Evolutionary conservation across 2,113 vertebrate species (phyloP).

Genomic region (Leptosomus discolor): DNA sequence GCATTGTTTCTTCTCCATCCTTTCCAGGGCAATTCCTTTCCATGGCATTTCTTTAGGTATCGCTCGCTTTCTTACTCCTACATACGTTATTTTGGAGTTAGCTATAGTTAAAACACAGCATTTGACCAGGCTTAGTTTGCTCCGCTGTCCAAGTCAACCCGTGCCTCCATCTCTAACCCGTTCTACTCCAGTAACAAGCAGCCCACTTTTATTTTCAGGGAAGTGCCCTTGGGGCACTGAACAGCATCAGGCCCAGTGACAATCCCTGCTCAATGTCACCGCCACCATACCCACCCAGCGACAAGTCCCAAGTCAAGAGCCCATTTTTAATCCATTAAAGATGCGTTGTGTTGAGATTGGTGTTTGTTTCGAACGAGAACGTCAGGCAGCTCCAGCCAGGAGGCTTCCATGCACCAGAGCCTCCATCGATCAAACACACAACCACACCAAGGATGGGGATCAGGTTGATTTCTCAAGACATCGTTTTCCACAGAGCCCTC

Average conservation of each 20-base stretch:
- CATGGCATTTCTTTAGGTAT: not conserved
- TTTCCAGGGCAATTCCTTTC: not conserved
- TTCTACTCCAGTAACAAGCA: no score
- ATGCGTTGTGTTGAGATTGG: accelerated
- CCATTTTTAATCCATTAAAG: not conserved
- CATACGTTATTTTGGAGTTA: not conserved
- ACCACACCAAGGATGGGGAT: no score
- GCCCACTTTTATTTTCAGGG: not conserved
- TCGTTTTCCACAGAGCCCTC: not conserved
- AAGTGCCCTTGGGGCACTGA: not conserved
- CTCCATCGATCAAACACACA: not conserved
- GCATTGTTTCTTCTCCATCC: not conserved
- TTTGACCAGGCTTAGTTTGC: not conserved
- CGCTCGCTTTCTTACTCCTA: no score
- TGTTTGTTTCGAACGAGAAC: not conserved
- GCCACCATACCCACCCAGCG: no score
- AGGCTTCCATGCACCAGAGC: not conserved
- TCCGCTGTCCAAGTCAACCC: not conserved
- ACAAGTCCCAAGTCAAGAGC: not conserved
- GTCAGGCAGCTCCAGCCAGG: not conserved
- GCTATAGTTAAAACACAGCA: accelerated
- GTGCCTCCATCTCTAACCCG: not conserved
- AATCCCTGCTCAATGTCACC: not conserved
- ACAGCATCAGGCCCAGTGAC: no score
- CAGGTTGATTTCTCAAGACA: not conserved